Conservation (phyloP, 2,888 invertebrate species). For the Caenorhabditis doughertyi region DNA sequence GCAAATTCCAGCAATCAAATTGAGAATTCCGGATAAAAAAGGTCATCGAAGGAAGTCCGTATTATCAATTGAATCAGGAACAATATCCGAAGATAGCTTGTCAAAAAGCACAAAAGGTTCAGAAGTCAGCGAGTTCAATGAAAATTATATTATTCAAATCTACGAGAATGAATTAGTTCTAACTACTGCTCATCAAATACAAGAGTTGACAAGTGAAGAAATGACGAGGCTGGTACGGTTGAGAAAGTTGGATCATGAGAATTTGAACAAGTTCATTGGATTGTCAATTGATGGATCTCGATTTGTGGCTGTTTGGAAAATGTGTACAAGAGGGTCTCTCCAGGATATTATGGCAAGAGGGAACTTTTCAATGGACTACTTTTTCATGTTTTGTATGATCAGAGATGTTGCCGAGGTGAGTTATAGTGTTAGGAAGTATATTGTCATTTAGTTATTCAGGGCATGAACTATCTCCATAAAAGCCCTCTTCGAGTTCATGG, state of each 20-base stretch:
- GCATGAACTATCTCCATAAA: constrained; percentile 69
- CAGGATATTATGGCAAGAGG: constrained; percentile 70
- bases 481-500: constrained; percentile 72
- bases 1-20: constrained; percentile 58
- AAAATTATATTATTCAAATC: constrained; percentile 25
- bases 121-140: constrained; percentile 11
- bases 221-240: constrained; percentile 62
- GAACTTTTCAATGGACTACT: constrained; percentile 73
- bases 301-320: constrained; percentile 77
- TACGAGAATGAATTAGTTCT: constrained; percentile 66
- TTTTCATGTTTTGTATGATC: constrained; percentile 74
- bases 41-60: not conserved
- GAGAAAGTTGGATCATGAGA: constrained; percentile 79
- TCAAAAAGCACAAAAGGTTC: constrained; percentile 14
- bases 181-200: constrained; percentile 55
- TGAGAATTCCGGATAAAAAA: constrained; percentile 28
- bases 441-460: constrained; percentile 59
- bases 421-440: too few relatives aligned
- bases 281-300: constrained; percentile 75
- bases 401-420: constrained; percentile 66
- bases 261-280: constrained; percentile 80
- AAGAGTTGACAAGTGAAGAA: constrained; percentile 35
- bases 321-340: constrained; percentile 73
- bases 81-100: not conserved
- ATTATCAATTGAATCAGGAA: not conserved